Evolutionary conservation across 2,797 vertebrate genomes (phyloP), one percentile per base, ranked within the genome.

Genomic region (Nyctalus aviator): DNA sequence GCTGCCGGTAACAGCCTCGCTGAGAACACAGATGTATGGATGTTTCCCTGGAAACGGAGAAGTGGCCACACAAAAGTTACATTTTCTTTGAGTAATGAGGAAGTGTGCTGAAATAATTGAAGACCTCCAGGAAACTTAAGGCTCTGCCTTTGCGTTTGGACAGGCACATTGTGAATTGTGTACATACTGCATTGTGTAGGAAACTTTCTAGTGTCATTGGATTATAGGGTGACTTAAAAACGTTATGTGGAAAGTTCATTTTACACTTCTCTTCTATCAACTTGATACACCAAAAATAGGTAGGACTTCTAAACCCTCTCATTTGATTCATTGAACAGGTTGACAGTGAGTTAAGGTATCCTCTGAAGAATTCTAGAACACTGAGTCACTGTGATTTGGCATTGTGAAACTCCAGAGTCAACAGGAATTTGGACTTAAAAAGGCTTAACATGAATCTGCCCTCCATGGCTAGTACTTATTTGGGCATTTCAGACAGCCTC

Each of bases 61-160:
- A 84, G 46, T 79, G n/a, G 66, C 57, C 32, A 4, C 14, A 8
- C 0, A 44, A 90, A 25, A 30, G 3, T 94, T 59, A 13, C 3
- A 0, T 62, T 71, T 71, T 91, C 4, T 44, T 41, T 89, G 30
- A 87, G 12, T 46, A 53, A 72, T 69, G 59, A 55, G 68, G 2
- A 93, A 72, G 4, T 81, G 13, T 86, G 72, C 23, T 97, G 72
- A 96, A 95, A 84, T 62, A 79, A 76, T 68, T n/a, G 64, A 84
- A 87, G 37, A 37, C 27, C 18, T 87, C 35, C 21, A 46, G 23
- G 44, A 89, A 69, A 59, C 8, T 27, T 71, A 86, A 73, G 27
- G 5, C 53, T 46, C 37, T 68, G 48, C 46, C 23, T 73, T 86
- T 83, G 20, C 57, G 64, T 78, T 48, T 53, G 57, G 14, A 75